A percentile compares a stretch with the other conserved stretches of the same genome.
phyloP scores from a whole-genome alignment of 2,888 invertebrate species.

The Exocentrus adspersus region DNA sequence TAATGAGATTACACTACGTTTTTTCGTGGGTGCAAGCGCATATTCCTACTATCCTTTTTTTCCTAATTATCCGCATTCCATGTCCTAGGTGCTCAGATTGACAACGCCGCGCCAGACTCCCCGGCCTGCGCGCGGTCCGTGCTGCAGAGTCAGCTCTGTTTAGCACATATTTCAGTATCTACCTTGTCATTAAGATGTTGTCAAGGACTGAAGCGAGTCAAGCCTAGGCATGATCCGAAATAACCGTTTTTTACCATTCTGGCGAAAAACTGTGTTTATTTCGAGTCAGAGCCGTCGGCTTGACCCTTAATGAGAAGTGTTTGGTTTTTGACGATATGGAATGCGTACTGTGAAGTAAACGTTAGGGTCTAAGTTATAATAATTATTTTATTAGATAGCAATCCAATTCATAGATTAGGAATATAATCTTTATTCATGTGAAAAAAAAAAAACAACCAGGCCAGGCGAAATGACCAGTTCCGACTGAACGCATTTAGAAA shows the following conservation, averaged over 20 bases:
- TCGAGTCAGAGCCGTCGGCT: constrained; percentile 27
- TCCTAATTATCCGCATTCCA: background rate
- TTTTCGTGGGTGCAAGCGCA: background rate
- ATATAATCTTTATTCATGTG: background rate
- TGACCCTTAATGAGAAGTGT: constrained; percentile 26
- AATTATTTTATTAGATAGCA: too few relatives aligned
- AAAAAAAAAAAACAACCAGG: constrained; percentile 47
- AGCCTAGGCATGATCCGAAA: constrained; percentile 30
- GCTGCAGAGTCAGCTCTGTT: background rate
- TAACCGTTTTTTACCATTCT: constrained; percentile 24
- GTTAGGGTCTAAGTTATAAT: too few relatives aligned
- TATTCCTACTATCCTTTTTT: background rate
- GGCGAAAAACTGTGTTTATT: constrained; percentile 21
- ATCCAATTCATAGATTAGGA: background rate
- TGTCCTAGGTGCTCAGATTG: background rate
- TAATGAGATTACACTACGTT: constrained; percentile 12
- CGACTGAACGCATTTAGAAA: constrained; percentile 37
- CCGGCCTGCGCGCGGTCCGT: background rate
- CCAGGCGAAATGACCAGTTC: constrained; percentile 29
- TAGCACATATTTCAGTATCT: too few relatives aligned
- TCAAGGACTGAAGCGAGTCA: constrained; percentile 19
- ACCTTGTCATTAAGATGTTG: constrained; percentile 4
- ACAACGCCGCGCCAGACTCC: background rate
- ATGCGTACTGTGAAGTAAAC: constrained; percentile 20
- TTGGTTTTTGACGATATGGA: constrained; percentile 24